Evolutionary conservation across 2,113 vertebrate genomes (phyloP).

Genomic region (Crypturellus undulatus): DNA sequence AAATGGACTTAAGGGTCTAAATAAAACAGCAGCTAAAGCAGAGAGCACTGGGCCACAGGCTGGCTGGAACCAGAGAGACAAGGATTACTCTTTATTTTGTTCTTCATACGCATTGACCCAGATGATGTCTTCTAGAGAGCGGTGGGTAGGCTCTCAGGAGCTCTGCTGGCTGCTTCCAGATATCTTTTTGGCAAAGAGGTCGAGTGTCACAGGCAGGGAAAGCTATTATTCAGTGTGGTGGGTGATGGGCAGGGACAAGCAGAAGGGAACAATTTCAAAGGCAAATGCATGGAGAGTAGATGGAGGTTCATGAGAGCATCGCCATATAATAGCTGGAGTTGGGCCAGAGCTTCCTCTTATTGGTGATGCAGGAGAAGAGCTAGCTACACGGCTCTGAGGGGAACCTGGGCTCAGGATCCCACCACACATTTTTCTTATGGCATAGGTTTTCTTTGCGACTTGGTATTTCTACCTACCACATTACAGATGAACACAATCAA

Average conservation of each 20-base stretch:
- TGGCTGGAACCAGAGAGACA: background rate
- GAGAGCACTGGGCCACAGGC: background rate
- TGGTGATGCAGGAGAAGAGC: background rate
- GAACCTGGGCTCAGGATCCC: background rate
- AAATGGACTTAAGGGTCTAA: background rate
- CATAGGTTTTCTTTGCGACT: background rate
- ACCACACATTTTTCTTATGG: rapidly evolving
- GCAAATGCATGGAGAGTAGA: rapidly evolving
- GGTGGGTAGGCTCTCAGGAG: background rate
- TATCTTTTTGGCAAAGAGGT: background rate
- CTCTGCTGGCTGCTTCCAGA: background rate
- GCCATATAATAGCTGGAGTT: background rate
- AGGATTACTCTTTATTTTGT: background rate
- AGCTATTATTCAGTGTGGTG: background rate
- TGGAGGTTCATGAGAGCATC: background rate
- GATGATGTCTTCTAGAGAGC: background rate
- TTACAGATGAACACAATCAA: background rate
- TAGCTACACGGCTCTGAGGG: background rate
- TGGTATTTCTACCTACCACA: background rate
- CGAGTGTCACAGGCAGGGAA: background rate
- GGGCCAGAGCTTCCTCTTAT: background rate
- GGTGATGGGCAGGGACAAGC: background rate
- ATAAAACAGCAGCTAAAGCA: background rate
- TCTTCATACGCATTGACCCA: rapidly evolving
- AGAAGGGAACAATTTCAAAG: background rate